Evolutionary conservation across 2,888 invertebrate species (phyloP).

Genomic region (Xestia sexstrigata): DNA sequence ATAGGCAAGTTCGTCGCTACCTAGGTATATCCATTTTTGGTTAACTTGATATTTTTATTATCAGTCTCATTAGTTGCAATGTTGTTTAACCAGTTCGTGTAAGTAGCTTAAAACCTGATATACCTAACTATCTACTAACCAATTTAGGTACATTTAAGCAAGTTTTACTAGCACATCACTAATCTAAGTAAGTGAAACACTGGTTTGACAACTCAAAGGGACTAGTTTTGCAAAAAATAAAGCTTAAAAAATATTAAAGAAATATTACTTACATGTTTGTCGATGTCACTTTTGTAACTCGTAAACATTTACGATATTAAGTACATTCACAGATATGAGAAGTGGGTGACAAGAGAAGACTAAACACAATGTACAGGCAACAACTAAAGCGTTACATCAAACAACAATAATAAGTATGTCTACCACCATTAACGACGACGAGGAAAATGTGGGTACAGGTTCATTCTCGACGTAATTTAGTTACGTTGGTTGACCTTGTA

Average conservation of each 20-base stretch:
- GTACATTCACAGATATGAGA: conserved; percentile 43
- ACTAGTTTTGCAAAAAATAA: not conserved
- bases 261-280: conserved; percentile 52
- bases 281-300: conserved; percentile 34
- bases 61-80: not conserved
- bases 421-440: not conserved
- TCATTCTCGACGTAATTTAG: not conserved
- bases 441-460: conserved; percentile 37
- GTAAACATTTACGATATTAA: conserved; percentile 26
- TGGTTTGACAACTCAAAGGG: not conserved
- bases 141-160: not conserved
- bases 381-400: conserved; percentile 36
- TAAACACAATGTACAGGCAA: conserved; percentile 43
- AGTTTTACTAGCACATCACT: not conserved
- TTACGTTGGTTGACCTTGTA: conserved; percentile 12
- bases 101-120: not conserved
- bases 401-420: not conserved
- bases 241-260: not conserved
- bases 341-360: conserved; percentile 36
- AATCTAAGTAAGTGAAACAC: not conserved
- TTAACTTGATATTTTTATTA: not conserved
- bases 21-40: not conserved
- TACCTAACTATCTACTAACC: too few relatives aligned
- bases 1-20: not conserved
- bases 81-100: conserved; percentile 4